Conservation (phyloP, 92 coral and sea anemone species). For the Phenganax subtilis region DNA sequence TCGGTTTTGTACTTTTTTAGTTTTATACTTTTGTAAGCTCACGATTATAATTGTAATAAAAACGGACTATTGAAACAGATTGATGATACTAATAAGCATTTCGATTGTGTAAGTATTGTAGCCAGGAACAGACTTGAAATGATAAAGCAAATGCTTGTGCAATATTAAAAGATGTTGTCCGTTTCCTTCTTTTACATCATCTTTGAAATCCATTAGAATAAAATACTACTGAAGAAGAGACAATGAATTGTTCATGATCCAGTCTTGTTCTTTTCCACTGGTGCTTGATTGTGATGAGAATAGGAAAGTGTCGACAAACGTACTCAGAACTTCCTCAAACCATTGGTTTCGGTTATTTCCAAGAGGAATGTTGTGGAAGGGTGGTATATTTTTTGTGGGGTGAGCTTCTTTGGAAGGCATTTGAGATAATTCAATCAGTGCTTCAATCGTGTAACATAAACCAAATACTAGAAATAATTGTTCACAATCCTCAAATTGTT, state of each 20-base stretch:
- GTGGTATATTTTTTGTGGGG: slow-evolving; percentile 39
- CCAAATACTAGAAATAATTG: slow-evolving; percentile 50
- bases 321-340: slow-evolving; percentile 35
- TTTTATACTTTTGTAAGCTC: too few species aligned
- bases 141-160: slow-evolving; percentile 53
- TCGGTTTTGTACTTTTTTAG: too few species aligned
- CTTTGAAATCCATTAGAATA: slow-evolving; percentile 39
- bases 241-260: slow-evolving; percentile 40
- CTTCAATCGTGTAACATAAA: slow-evolving; percentile 46
- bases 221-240: slow-evolving; percentile 45
- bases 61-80: too few species aligned
- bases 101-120: slow-evolving; percentile 62
- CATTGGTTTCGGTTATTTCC: slow-evolving; percentile 21
- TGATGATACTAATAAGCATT: slow-evolving; percentile 51
- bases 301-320: slow-evolving; percentile 30
- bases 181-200: slow-evolving; percentile 53
- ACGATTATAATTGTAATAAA: too few species aligned
- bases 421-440: slow-evolving; percentile 45
- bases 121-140: slow-evolving; percentile 45
- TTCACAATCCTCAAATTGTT: slow-evolving; percentile 58
- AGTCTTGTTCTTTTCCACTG: slow-evolving; percentile 24
- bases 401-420: slow-evolving; percentile 39
- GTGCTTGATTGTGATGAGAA: slow-evolving; percentile 34
- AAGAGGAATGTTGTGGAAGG: slow-evolving; percentile 3
- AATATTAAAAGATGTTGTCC: slow-evolving; percentile 49